These are phyloP conservation scores for Autographa pulchrina DNA, from an alignment of 2,888 invertebrate genomes.

Conservation along the genomic window DNA sequence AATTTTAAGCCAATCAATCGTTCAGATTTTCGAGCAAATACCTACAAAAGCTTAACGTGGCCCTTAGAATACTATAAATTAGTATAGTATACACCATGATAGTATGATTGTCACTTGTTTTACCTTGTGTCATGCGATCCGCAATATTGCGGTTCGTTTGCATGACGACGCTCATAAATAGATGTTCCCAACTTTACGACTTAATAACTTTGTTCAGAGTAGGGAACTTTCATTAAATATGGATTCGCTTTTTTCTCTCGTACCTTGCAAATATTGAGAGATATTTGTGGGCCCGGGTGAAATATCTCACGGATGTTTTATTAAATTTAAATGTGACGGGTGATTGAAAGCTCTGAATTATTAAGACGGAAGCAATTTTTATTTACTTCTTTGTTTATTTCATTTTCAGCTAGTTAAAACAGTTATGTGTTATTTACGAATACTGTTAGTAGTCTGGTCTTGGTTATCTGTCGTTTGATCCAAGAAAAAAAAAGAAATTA, in stretches of 20 bases:
- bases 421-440: not conserved
- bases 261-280: not conserved
- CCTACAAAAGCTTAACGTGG: not conserved
- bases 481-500: too few relatives aligned
- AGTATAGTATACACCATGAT: constrained; percentile 3
- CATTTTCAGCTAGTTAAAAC: too few relatives aligned
- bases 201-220: constrained; percentile 18
- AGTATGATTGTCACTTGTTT: constrained; percentile 38
- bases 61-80: not conserved
- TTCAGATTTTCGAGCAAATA: too few relatives aligned
- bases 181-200: constrained; percentile 21
- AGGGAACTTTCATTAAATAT: constrained; percentile 5
- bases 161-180: constrained; percentile 34
- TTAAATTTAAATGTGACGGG: constrained; percentile 4
- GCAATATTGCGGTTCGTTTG: constrained; percentile 42
- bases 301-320: not conserved
- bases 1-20: too few relatives aligned
- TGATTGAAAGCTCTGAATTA: not conserved
- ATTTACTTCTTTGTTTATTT: not conserved
- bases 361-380: not conserved
- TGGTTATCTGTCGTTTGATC: too few relatives aligned
- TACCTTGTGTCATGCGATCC: constrained; percentile 33
- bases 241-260: not conserved
- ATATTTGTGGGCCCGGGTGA: too few relatives aligned
- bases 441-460: not conserved